Evolutionary conservation across 1,140 invertebrate species (phyloP).

Genomic region (Lepidurus packardi): DNA sequence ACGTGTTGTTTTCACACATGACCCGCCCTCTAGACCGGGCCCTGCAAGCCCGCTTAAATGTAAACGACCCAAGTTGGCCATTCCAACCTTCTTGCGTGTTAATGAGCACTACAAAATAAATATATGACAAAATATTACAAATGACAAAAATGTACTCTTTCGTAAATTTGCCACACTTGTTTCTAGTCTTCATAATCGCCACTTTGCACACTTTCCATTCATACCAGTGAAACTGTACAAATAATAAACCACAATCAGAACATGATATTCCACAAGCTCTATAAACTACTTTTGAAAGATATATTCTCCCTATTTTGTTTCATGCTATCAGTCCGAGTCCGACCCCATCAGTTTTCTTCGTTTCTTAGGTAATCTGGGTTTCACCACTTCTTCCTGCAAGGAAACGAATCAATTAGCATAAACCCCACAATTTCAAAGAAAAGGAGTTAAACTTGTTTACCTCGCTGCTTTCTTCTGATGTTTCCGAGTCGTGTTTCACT

Average conservation of each 20-base stretch:
- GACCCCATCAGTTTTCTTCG: slow-evolving; percentile 11
- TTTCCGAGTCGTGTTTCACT: slow-evolving; percentile 52
- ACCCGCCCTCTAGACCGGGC: too few species aligned
- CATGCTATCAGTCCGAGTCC: slow-evolving; percentile 1
- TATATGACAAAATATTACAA: neutral
- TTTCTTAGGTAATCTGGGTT: slow-evolving; percentile 32
- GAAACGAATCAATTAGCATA: slow-evolving; percentile 28
- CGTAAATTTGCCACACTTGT: slow-evolving; percentile 8
- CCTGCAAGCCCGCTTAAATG: too few species aligned
- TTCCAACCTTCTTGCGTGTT: too few species aligned
- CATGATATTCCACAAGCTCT: neutral
- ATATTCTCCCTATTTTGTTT: slow-evolving; percentile 5
- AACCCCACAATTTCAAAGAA: slow-evolving; percentile 40
- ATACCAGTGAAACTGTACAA: slow-evolving; percentile 1
- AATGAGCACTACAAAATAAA: too few species aligned
- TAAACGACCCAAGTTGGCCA: too few species aligned
- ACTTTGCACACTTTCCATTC: neutral
- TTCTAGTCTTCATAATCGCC: slow-evolving; percentile 19
- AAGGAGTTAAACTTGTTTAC: slow-evolving; percentile 45
- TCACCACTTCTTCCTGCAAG: slow-evolving; percentile 38
- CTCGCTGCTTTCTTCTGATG: slow-evolving; percentile 73
- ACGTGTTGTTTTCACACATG: neutral
- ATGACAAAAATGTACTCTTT: neutral
- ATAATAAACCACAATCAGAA: slow-evolving; percentile 12
- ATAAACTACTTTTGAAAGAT: neutral